Evolutionary conservation across 2,797 vertebrate species (phyloP), one percentile per base, ranked within the genome.

Genomic region (Enteromius argenteus): DNA sequence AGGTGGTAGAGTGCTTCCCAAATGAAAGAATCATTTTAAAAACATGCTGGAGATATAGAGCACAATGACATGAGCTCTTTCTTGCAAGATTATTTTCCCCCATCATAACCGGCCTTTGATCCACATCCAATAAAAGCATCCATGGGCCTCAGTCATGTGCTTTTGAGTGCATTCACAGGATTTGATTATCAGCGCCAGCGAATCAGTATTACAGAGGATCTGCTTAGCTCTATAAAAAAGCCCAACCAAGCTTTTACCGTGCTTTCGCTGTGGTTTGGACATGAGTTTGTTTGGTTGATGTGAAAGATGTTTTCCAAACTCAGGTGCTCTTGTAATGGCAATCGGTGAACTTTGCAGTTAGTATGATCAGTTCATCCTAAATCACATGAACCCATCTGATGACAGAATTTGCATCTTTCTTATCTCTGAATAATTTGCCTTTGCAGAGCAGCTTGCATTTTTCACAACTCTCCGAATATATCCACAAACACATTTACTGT

Each of bases 111-210:
- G 10, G 58, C 23, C 53, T 67, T 79, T 56, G 71, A 73, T 78
- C 67, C 58, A 81, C 21, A 15, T 27, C 42, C 73, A 67, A 37
- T 49, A 80, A 84, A 87, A 86, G 73, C 84, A n/a, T 14, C 82
- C 13, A 77, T 15, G 60, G 69, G 79, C 75, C 86, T 73, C 66
- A 39, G 19, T 84, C 71, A 21, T 37, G 56, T 56, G 46, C 51
- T 49, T 37, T 56, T 81, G 85, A 44, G 66, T n/a, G 15, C 32
- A 32, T 64, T 64, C 62, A 64, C 14, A 64, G 60, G 73, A 46
- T 81, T 85, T 81, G 44, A 73, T 83, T 79, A 73, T 64, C 39
- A 27, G 72, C 19, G 2, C 21, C 14, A 68, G 37, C 27, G 37
- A 77, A 66, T 74, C 39, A n/a, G 62, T 64, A 21, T 83, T 60